Evolutionary conservation across 1,140 invertebrate species (phyloP).

Genomic region (Chrysoperla carnea): DNA sequence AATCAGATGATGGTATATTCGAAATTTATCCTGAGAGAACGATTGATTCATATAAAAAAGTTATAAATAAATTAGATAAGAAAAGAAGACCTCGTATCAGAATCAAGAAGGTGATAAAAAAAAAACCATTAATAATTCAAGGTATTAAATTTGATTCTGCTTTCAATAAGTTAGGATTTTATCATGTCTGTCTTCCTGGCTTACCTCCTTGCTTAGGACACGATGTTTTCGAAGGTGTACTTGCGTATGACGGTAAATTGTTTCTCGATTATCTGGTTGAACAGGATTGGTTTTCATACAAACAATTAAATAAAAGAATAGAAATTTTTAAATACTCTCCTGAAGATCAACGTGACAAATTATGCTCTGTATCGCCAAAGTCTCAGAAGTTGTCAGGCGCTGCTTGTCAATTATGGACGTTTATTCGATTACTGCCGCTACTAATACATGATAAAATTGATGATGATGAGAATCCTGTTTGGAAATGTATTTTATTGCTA

Average conservation of each 20-base stretch:
- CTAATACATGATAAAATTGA: no score
- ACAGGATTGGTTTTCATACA: background rate
- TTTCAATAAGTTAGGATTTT: slow-evolving; percentile 12
- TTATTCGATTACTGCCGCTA: no score
- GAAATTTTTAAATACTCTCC: no score
- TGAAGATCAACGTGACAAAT: no score
- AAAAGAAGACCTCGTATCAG: no score
- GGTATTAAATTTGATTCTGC: slow-evolving; percentile 11
- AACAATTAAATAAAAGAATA: no score
- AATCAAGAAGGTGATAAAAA: background rate
- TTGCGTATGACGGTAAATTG: slow-evolving; percentile 7
- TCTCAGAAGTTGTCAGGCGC: no score
- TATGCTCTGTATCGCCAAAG: no score
- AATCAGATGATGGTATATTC: slow-evolving; percentile 4
- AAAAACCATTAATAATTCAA: slow-evolving; percentile 2
- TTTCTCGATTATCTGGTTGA: slow-evolving; percentile 4
- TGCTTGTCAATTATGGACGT: no score
- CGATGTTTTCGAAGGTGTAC: slow-evolving; percentile 9
- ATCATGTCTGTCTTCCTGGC: slow-evolving; percentile 12
- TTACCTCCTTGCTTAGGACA: slow-evolving; percentile 11
- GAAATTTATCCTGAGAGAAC: slow-evolving; percentile 7
- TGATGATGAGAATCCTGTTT: no score
- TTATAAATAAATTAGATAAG: slow-evolving; percentile 5
- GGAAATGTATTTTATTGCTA: no score
- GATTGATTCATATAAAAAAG: slow-evolving; percentile 8